Percentiles rank a stretch among this genome's conserved stretches.
Evolutionary conservation across 2,797 vertebrate genomes (phyloP).

Genomic region (Microctenopoma lineatum): DNA sequence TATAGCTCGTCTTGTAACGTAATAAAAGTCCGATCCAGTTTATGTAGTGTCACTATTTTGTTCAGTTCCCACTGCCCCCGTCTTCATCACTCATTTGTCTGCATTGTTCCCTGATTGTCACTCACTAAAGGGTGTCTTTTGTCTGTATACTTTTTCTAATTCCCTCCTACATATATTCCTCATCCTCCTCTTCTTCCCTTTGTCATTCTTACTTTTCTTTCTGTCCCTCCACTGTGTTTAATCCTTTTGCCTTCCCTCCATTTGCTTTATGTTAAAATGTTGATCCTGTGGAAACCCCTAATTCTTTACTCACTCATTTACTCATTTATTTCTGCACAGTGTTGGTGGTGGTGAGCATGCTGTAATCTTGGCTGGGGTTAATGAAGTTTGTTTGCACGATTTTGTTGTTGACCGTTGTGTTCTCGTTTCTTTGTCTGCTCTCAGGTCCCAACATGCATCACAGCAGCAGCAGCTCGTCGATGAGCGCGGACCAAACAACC

Average conservation of each 20-base stretch:
- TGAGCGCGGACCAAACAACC: constrained; percentile 84
- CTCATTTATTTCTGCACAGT: constrained; percentile 14
- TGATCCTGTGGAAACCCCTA: neutral
- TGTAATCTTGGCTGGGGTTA: constrained; percentile 12
- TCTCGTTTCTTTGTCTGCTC: neutral
- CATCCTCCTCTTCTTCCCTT: constrained; percentile 28
- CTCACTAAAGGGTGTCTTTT: constrained; percentile 58
- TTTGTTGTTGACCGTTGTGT: neutral
- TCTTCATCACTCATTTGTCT: constrained; percentile 51
- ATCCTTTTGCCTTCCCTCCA: neutral
- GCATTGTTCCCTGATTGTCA: constrained; percentile 54
- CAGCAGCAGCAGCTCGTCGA: constrained; percentile 80
- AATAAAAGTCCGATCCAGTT: neutral
- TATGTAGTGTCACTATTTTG: constrained; percentile 6
- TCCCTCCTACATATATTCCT: constrained; percentile 48
- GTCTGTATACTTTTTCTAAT: constrained; percentile 50
- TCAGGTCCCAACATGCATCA: constrained; percentile 90
- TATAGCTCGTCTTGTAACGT: neutral
- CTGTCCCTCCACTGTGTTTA: neutral
- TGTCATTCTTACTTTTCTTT: constrained; percentile 23
- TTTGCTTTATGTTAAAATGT: constrained; percentile 1
- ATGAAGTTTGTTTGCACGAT: neutral
- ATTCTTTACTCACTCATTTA: constrained; percentile 6
- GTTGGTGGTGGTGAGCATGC: constrained; percentile 13
- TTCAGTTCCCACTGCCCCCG: constrained; percentile 16